These are phyloP conservation scores for Cryptophagus acutangulus DNA, from an alignment of 2,888 invertebrate genomes.

Conservation along the genomic window DNA sequence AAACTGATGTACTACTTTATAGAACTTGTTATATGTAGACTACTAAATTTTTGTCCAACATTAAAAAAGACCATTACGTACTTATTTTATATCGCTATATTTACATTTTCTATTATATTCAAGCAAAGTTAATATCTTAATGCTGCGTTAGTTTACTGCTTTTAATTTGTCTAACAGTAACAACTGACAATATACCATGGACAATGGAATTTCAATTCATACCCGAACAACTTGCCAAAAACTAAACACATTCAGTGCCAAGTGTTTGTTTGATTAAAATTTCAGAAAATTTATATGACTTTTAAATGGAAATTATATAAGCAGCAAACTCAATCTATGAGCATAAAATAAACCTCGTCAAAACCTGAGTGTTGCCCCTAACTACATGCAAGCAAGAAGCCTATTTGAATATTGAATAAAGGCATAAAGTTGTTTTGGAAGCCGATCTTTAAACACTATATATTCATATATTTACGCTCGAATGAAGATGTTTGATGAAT, in stretches of 20 bases:
- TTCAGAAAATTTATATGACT: not conserved
- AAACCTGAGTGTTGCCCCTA: no score
- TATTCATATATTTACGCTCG: slow-evolving; percentile 34
- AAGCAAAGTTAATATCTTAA: no score
- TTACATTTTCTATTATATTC: no score
- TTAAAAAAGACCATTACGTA: slow-evolving; percentile 11
- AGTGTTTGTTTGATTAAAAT: not conserved
- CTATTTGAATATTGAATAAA: slow-evolving; percentile 33
- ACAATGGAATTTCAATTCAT: not conserved
- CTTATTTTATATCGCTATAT: no score
- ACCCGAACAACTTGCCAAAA: slow-evolving; percentile 1
- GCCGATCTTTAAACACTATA: slow-evolving; percentile 32
- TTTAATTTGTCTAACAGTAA: no score
- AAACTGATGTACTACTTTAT: slow-evolving; percentile 23
- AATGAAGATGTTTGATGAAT: slow-evolving; percentile 37
- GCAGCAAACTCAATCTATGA: not conserved
- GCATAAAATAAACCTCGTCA: no score
- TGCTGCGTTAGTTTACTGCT: not conserved
- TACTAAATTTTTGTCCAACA: slow-evolving; percentile 18
- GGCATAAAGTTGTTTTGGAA: slow-evolving; percentile 28
- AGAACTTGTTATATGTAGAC: slow-evolving; percentile 17
- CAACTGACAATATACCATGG: no score
- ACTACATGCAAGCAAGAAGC: slow-evolving; percentile 4
- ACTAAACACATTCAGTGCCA: slow-evolving; percentile 5
- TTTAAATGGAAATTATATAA: not conserved